Evolutionary conservation across 2,797 vertebrate species (phyloP).

Genomic region (Apogon hyalosoma): DNA sequence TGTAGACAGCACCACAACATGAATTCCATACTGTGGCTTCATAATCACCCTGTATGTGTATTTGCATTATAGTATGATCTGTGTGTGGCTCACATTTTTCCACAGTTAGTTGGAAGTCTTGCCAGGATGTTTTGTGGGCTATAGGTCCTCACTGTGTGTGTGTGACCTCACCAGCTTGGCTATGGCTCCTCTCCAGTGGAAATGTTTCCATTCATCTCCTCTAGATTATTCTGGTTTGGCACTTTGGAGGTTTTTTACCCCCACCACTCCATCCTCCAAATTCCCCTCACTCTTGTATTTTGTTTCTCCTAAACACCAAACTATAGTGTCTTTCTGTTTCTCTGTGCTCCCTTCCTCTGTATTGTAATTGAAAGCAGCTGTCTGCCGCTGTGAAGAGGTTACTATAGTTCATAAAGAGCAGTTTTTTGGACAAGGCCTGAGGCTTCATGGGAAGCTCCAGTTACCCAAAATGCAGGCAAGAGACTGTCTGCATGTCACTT

Average conservation of each 20-base stretch:
- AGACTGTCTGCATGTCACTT: slow-evolving; percentile 22
- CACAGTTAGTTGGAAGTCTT: slow-evolving; percentile 20
- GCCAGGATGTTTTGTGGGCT: slow-evolving; percentile 55
- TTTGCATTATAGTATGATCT: not conserved
- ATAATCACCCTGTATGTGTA: slow-evolving; percentile 22
- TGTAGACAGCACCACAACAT: slow-evolving; percentile 51
- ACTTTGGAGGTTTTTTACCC: slow-evolving; percentile 14
- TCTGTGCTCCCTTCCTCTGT: slow-evolving; percentile 48
- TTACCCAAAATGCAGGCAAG: slow-evolving; percentile 50
- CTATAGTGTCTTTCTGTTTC: slow-evolving; percentile 39
- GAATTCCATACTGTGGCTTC: slow-evolving; percentile 46
- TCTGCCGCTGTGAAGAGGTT: slow-evolving; percentile 76
- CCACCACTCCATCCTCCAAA: not conserved
- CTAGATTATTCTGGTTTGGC: slow-evolving; percentile 55
- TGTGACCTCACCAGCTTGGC: slow-evolving; percentile 53
- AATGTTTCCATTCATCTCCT: slow-evolving; percentile 51
- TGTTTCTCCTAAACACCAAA: slow-evolving; percentile 49
- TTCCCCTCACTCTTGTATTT: slow-evolving; percentile 43
- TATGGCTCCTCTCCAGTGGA: slow-evolving; percentile 41
- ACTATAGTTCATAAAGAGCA: slow-evolving; percentile 75
- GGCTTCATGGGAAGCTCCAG: slow-evolving; percentile 46
- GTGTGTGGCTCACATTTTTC: slow-evolving; percentile 29
- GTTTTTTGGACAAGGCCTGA: slow-evolving; percentile 53
- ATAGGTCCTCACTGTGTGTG: slow-evolving; percentile 35
- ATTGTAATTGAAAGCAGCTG: slow-evolving; percentile 87